phyloP scores from a whole-genome alignment of 2,888 invertebrate genomes.

The Parthenolecanium corni region DNA sequence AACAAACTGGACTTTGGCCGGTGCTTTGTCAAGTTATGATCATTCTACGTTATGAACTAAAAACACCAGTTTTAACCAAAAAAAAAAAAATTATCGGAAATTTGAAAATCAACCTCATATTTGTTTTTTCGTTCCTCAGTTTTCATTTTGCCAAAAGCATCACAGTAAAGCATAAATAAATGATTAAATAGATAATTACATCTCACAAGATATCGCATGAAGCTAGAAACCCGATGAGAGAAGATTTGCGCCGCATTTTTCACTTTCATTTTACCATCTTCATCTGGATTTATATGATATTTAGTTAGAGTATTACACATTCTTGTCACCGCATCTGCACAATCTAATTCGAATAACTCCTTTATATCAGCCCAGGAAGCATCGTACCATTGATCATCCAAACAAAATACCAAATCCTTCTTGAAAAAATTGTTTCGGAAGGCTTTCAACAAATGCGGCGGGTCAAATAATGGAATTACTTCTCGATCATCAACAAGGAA shows the following conservation, averaged over 20 bases:
- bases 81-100: no score
- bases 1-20: no score
- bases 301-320: constrained; percentile 9
- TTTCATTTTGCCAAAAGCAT: not conserved
- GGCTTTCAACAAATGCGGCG: constrained; percentile 6
- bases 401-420: not conserved
- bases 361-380: constrained; percentile 1
- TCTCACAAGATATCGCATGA: not conserved
- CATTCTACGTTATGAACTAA: no score
- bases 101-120: not conserved
- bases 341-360: constrained; percentile 3
- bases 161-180: not conserved
- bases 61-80: no score
- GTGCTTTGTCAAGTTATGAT: no score
- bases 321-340: not conserved
- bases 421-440: constrained; percentile 12
- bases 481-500: constrained; percentile 9
- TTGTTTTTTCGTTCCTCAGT: not conserved
- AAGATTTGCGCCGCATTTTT: constrained; percentile 9
- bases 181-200: not conserved
- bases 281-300: not conserved
- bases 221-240: constrained; percentile 3
- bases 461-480: constrained; percentile 12
- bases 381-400: not conserved
- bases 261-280: constrained; percentile 10